Conservation (phyloP, 2,888 invertebrate genomes). For the Orthonevra nobilis region DNA sequence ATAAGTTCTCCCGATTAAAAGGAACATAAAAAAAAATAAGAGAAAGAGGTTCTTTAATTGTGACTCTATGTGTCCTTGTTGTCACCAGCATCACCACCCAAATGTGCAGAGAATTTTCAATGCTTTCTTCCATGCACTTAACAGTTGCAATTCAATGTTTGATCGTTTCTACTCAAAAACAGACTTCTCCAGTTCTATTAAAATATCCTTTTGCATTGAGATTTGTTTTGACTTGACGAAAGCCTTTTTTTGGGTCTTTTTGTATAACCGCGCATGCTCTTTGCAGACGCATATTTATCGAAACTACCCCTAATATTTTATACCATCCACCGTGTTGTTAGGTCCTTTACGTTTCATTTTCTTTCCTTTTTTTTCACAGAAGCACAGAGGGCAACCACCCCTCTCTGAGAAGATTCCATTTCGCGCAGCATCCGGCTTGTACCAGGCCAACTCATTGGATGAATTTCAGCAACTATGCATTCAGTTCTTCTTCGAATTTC, state of each 20-base stretch:
- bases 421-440: slow-evolving; percentile 65
- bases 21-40: neutral
- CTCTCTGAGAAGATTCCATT: slow-evolving; percentile 29
- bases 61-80: slow-evolving; percentile 27
- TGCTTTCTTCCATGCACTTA: slow-evolving; percentile 13
- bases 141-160: slow-evolving; percentile 8
- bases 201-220: slow-evolving; percentile 27
- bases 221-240: neutral
- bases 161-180: slow-evolving; percentile 44
- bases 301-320: slow-evolving; percentile 61
- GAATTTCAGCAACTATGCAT: slow-evolving; percentile 46
- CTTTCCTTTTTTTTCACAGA: slow-evolving; percentile 33
- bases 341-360: too few species aligned
- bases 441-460: slow-evolving; percentile 37
- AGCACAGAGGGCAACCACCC: slow-evolving; percentile 58
- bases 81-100: slow-evolving; percentile 15
- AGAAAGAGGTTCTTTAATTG: too few species aligned
- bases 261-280: slow-evolving; percentile 53
- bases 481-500: slow-evolving; percentile 56
- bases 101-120: slow-evolving; percentile 6
- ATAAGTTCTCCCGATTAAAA: slow-evolving; percentile 44
- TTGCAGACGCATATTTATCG: slow-evolving; percentile 9
- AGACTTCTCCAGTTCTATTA: slow-evolving; percentile 5
- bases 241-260: slow-evolving; percentile 3
- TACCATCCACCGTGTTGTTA: slow-evolving; percentile 50